phyloP scores from a whole-genome alignment of 2,888 invertebrate genomes.

The Baccha elongata region DNA sequence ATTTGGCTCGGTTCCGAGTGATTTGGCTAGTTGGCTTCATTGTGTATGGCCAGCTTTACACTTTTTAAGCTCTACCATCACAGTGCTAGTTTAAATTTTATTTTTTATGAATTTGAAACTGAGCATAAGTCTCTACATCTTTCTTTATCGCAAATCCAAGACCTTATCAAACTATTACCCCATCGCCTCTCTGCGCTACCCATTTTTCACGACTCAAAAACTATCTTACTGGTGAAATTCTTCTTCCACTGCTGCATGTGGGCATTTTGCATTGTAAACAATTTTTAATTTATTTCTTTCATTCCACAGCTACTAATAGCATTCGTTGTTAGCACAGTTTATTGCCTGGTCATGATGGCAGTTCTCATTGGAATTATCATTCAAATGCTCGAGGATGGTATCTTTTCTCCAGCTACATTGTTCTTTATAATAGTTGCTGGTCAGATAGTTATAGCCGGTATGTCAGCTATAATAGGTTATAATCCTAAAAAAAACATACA shows the following conservation, averaged over 20 bases:
- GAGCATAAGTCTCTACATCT: too few relatives aligned
- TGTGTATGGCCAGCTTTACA: too few relatives aligned
- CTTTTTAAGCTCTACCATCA: too few relatives aligned
- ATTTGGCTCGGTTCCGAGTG: too few relatives aligned
- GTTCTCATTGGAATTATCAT: conserved; percentile 91
- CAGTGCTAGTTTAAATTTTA: too few relatives aligned
- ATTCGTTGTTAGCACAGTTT: conserved; percentile 88
- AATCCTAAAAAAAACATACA: neutral
- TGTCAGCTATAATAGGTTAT: conserved; percentile 11
- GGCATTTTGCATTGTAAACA: neutral
- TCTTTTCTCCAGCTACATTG: conserved; percentile 91
- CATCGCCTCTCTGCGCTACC: too few relatives aligned
- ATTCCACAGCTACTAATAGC: conserved; percentile 86
- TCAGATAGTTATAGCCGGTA: conserved; percentile 87
- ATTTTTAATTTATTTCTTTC: neutral
- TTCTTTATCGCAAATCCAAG: too few relatives aligned
- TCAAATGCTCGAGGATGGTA: conserved; percentile 91
- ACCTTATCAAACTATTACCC: too few relatives aligned
- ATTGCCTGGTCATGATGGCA: conserved; percentile 93
- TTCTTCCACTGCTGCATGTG: neutral
- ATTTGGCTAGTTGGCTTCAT: too few relatives aligned
- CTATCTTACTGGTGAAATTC: conserved; percentile 1
- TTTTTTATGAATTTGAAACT: too few relatives aligned
- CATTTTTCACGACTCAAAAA: neutral
- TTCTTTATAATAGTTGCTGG: conserved; percentile 90